phyloP scores from a whole-genome alignment of 2,113 vertebrate genomes.

The Oncorhynchus keta region DNA sequence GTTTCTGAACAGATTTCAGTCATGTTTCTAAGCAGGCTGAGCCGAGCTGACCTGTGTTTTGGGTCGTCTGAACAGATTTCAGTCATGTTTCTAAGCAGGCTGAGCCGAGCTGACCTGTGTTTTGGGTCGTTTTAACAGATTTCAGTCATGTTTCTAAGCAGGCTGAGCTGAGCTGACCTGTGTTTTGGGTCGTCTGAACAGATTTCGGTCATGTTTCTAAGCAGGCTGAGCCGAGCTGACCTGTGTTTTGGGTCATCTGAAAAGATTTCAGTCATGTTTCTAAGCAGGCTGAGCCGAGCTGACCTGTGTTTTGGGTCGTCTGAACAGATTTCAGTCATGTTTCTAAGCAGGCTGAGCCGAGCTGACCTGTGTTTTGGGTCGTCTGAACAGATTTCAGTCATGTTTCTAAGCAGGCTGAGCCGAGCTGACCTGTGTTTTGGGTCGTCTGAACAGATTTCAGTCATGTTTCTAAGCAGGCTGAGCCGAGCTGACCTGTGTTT shows the following conservation, averaged over 20 bases:
- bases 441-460: background rate
- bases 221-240: conserved; percentile 17
- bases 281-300: conserved; percentile 32
- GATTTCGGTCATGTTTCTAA: conserved; percentile 6
- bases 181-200: conserved; percentile 5
- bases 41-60: background rate
- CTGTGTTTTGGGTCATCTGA: background rate
- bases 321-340: background rate
- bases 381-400: background rate
- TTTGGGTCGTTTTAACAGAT: background rate
- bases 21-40: conserved; percentile 29
- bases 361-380: no score
- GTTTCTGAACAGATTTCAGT: background rate
- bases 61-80: conserved; percentile 9
- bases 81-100: conserved; percentile 24
- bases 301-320: no score
- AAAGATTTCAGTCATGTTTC: conserved; percentile 1
- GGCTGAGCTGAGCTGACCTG: conserved; percentile 10
- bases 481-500: background rate
- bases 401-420: conserved; percentile 30
- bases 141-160: conserved; percentile 16
- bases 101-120: conserved; percentile 2
- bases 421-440: no score
- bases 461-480: conserved; percentile 26
- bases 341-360: conserved; percentile 24